Evolutionary conservation across 2,113 vertebrate species (phyloP), one percentile per base, ranked within the genome.

Genomic region (Cinclus mexicanus): DNA sequence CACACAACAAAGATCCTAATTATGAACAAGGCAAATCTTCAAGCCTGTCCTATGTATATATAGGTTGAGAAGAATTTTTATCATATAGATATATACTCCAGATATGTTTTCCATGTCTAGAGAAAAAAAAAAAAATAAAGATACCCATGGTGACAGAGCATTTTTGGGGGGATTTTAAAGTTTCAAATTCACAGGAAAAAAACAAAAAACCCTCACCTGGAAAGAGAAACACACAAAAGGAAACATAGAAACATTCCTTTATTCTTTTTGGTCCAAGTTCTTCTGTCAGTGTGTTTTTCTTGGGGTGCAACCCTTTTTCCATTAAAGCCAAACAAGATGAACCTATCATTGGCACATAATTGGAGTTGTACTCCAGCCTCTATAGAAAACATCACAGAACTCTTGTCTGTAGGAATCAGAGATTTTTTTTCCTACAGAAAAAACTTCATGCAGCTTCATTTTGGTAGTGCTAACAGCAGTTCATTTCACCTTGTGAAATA

Each of bases 401-500:
- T 33, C 26, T 41, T 13, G 49, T 68, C 23, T 55, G 18, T 22
- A 59, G 12, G 29, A 90, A 68, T 35, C 8, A 53, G 12, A 18
- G 12, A 14, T 31, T 55, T 84, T 89, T 89, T 26, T 71, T 55
- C 28, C 59, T 57, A 28, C 26, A 56, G 41, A 79, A 95, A 95
- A 85, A 65, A 22, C 22, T 79, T 44, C 16, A 69, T 11, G 11
- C 8, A 71, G 69, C 53, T 71, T 92, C 21, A 90, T 80, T 94
- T 79, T 56, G 41, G 64, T 52, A 83, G 19, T 49, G 12, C 9
- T 64, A 90, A 71, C 31, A 95, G 67, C 29, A 93, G 61, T 57
- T 86, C 49, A 76, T 83, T 85, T 95, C 91, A 91, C 87, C 78
- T 85, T 61, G 70, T 83, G 78, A 94, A 91, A 87, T 76, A 93